These are phyloP conservation scores for Drosophila pegasa DNA, from an alignment of 2,888 invertebrate genomes.

Conservation along the genomic window DNA sequence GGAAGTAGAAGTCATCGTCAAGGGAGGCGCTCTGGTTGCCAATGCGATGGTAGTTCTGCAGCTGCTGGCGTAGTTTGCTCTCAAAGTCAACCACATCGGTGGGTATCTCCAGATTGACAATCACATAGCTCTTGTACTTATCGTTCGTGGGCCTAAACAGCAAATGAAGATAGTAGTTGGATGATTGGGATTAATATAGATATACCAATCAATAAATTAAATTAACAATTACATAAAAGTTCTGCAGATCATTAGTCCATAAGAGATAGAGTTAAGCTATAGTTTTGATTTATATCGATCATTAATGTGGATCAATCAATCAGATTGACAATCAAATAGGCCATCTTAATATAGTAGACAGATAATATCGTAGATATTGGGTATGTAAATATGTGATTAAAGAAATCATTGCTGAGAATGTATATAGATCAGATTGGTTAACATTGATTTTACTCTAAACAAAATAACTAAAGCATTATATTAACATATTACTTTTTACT, in stretches of 20 bases:
- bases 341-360: too few species aligned
- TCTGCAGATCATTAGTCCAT: too few species aligned
- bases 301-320: too few species aligned
- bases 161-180: not conserved
- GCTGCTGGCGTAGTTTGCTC: conserved; percentile 52
- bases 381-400: too few species aligned
- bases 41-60: conserved; percentile 55
- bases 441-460: not conserved
- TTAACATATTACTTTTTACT: not conserved
- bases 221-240: too few species aligned
- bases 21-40: conserved; percentile 68
- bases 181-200: too few species aligned
- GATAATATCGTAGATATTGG: too few species aligned
- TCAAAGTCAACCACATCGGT: conserved; percentile 59
- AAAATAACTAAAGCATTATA: not conserved
- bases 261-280: too few species aligned
- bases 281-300: too few species aligned
- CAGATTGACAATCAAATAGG: not conserved
- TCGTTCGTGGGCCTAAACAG: conserved; percentile 72
- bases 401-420: too few species aligned
- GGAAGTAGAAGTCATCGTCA: conserved; percentile 73
- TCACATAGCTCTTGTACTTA: conserved; percentile 68
- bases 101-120: conserved; percentile 76
- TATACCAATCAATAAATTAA: too few species aligned
- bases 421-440: not conserved